phyloP scores from a whole-genome alignment of 1,140 invertebrate genomes.

The Lysiphlebus fabarum region DNA sequence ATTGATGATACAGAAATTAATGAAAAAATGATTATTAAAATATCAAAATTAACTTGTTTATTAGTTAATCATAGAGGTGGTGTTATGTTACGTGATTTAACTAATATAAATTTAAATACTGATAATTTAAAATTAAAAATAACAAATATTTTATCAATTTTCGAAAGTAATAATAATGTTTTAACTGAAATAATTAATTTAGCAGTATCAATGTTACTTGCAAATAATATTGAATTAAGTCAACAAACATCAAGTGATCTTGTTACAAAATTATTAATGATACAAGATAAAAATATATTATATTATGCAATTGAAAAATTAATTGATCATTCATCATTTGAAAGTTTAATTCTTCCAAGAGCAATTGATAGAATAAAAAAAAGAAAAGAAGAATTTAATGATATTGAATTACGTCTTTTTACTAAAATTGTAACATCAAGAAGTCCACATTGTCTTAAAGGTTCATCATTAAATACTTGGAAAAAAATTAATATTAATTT shows the following conservation, averaged over 20 bases:
- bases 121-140: constrained; percentile 31
- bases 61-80: constrained; percentile 64
- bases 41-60: constrained; percentile 60
- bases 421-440: constrained; percentile 68
- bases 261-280: constrained; percentile 60
- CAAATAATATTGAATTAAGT: constrained; percentile 60
- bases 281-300: constrained; percentile 58
- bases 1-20: neutral
- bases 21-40: constrained; percentile 32
- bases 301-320: constrained; percentile 65
- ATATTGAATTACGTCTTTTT: constrained; percentile 60
- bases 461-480: constrained; percentile 62
- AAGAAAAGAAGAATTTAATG: constrained; percentile 52
- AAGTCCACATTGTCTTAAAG: constrained; percentile 60
- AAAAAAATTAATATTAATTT: constrained; percentile 65
- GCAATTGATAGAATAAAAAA: constrained; percentile 62
- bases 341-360: constrained; percentile 68
- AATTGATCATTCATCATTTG: constrained; percentile 67
- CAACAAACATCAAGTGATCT: constrained; percentile 69
- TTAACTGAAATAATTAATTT: constrained; percentile 58
- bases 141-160: constrained; percentile 28
- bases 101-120: constrained; percentile 58
- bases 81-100: constrained; percentile 60
- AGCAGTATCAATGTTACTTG: constrained; percentile 60
- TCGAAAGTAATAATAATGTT: constrained; percentile 52